phyloP scores from a whole-genome alignment of 1,140 invertebrate genomes.

The Bombus affinis region DNA sequence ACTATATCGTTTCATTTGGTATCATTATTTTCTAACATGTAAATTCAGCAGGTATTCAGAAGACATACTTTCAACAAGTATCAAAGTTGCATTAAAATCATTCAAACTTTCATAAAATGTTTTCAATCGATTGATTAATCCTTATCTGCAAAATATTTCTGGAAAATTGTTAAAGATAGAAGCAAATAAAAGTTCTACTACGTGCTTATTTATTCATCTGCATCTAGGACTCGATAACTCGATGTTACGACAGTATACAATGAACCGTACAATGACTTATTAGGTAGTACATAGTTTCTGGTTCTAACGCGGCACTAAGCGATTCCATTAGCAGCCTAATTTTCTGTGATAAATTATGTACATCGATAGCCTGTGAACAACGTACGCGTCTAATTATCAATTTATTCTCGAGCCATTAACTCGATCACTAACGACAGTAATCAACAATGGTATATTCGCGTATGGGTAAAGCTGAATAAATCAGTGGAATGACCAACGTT shows the following conservation, averaged over 20 bases:
- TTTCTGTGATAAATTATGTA: constrained; percentile 47
- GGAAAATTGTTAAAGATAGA: not conserved
- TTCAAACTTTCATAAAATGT: no score
- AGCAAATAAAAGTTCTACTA: not conserved
- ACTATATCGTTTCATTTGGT: no score
- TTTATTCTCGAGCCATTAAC: constrained; percentile 52
- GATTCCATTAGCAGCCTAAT: constrained; percentile 48
- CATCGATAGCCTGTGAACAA: constrained; percentile 24
- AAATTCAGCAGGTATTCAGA: not conserved
- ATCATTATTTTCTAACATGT: not conserved
- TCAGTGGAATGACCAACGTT: not conserved
- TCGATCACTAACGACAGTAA: constrained; percentile 37
- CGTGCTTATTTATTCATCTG: not conserved
- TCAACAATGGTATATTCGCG: constrained; percentile 11
- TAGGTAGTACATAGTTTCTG: constrained; percentile 1
- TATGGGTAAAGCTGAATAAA: not conserved
- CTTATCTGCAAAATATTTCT: no score
- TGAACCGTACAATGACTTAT: not conserved
- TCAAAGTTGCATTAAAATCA: no score
- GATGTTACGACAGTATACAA: not conserved
- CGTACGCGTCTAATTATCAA: constrained; percentile 48
- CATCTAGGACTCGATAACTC: not conserved
- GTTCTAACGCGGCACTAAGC: constrained; percentile 27
- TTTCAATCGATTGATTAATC: no score
- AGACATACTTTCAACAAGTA: no score